These are phyloP conservation scores for Apotomis capreana DNA, from an alignment of 2,888 invertebrate genomes.

Conservation along the genomic window DNA sequence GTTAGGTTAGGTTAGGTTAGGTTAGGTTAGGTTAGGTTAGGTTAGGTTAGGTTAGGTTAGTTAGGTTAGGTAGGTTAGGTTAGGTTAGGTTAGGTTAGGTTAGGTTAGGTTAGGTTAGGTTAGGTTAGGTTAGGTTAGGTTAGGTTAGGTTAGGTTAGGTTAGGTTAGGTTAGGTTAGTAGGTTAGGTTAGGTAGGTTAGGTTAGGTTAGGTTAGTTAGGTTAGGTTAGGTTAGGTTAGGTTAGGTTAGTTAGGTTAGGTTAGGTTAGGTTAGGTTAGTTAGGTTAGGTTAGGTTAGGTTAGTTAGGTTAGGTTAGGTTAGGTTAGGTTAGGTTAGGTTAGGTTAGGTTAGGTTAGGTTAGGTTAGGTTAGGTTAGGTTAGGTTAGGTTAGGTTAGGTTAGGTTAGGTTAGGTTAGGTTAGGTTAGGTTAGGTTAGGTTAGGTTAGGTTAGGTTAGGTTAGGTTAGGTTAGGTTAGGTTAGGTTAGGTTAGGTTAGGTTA, in stretches of 20 bases:
- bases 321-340: background rate
- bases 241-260: constrained; percentile 29
- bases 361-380: constrained; percentile 28
- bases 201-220: constrained; percentile 11
- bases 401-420: constrained; percentile 38
- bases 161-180: too few species aligned
- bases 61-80: too few species aligned
- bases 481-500: constrained; percentile 35
- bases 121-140: constrained; percentile 35
- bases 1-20: too few species aligned
- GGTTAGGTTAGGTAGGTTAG: too few species aligned
- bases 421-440: constrained; percentile 20
- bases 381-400: constrained; percentile 34
- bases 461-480: constrained; percentile 29
- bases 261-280: constrained; percentile 17
- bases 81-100: too few species aligned
- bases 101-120: constrained; percentile 43
- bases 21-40: background rate
- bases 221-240: too few species aligned
- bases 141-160: constrained; percentile 15
- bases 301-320: constrained; percentile 21
- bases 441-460: constrained; percentile 18
- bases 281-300: too few species aligned
- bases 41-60: background rate
- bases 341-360: constrained; percentile 2